phyloP scores from a whole-genome alignment of 2,113 vertebrate species.

The Hemichromis elongatus region DNA sequence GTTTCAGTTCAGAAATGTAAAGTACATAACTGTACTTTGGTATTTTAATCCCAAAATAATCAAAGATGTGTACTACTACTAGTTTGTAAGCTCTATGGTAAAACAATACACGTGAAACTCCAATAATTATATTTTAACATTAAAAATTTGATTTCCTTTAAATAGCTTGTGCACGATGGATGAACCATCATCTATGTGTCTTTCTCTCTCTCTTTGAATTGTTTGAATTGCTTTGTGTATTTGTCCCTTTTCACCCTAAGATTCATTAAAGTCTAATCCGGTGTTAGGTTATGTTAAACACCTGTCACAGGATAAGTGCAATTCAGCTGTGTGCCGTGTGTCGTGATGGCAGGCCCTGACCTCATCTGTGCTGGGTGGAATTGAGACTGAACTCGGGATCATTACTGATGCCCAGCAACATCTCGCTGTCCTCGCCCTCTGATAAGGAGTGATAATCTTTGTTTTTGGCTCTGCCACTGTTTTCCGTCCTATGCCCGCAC shows the following conservation, averaged over 20 bases:
- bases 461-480: constrained; percentile 20
- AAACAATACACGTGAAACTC: neutral
- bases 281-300: constrained; percentile 26
- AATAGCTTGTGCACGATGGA: no score
- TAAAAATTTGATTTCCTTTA: neutral
- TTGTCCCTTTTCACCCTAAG: neutral
- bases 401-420: constrained; percentile 42
- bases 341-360: neutral
- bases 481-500: neutral
- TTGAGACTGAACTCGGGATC: constrained; percentile 53
- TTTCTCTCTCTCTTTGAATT: neutral
- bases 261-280: constrained; percentile 38
- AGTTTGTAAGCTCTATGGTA: neutral
- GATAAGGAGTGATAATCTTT: constrained; percentile 43
- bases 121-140: neutral
- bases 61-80: neutral
- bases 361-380: constrained; percentile 43
- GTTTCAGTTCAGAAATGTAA: neutral
- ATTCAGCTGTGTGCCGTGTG: constrained; percentile 3
- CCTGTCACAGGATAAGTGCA: constrained; percentile 10
- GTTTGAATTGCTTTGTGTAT: neutral
- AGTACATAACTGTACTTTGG: neutral
- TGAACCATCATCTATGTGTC: neutral
- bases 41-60: neutral
- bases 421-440: constrained; percentile 7